These are phyloP conservation scores for Gambelia wislizenii DNA, from an alignment of 2,797 vertebrate species.

Conservation along the genomic window DNA sequence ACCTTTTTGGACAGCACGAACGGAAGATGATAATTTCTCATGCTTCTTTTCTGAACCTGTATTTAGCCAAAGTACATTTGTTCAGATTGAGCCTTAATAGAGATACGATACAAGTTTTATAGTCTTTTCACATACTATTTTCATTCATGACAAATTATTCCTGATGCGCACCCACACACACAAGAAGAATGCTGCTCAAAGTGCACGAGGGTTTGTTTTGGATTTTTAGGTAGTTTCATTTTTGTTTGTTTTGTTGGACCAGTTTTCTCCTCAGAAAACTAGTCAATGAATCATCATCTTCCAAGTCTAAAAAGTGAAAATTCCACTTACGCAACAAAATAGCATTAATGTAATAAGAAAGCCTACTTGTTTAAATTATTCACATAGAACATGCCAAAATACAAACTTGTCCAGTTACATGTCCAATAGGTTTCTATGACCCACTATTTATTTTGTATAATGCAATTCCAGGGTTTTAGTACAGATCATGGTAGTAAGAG, in stretches of 20 bases:
- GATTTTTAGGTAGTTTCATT: slow-evolving; percentile 65
- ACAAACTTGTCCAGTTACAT: slow-evolving; percentile 73
- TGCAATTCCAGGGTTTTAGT: slow-evolving; percentile 49
- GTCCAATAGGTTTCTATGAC: slow-evolving; percentile 70
- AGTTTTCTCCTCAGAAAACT: slow-evolving; percentile 85
- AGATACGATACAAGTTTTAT: slow-evolving; percentile 86
- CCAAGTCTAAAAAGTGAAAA: slow-evolving; percentile 81
- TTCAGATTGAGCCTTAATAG: slow-evolving; percentile 87
- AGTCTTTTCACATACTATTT: slow-evolving; percentile 84
- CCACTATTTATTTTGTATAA: slow-evolving; percentile 60
- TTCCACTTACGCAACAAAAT: slow-evolving; percentile 84
- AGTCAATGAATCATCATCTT: slow-evolving; percentile 87
- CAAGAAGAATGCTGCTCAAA: slow-evolving; percentile 81
- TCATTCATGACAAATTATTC: slow-evolving; percentile 84
- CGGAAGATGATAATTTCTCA: slow-evolving; percentile 98
- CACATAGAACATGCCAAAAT: slow-evolving; percentile 83
- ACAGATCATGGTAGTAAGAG: slow-evolving; percentile 46
- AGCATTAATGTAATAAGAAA: slow-evolving; percentile 82
- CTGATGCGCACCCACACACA: slow-evolving; percentile 80
- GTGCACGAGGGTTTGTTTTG: slow-evolving; percentile 82
- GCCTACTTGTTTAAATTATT: slow-evolving; percentile 76
- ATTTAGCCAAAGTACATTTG: slow-evolving; percentile 88
- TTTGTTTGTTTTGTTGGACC: slow-evolving; percentile 69
- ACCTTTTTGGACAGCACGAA: slow-evolving; percentile 97
- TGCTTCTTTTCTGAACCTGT: slow-evolving; percentile 97